phyloP scores from a whole-genome alignment of 2,113 vertebrate species.

The Poeciliopsis occidentalis region DNA sequence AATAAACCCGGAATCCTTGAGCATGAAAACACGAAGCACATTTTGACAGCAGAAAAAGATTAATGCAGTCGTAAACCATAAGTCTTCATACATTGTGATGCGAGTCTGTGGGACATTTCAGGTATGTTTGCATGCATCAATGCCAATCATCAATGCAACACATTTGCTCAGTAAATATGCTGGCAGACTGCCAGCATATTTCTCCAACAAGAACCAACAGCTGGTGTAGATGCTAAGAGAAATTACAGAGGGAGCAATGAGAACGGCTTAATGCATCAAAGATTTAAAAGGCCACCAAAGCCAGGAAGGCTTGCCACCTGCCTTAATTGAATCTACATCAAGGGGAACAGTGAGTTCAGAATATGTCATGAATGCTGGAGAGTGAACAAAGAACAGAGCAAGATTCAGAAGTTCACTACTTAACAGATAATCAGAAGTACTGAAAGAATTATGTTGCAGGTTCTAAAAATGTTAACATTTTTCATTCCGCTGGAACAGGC shows the following conservation, averaged over 20 bases:
- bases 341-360: background rate
- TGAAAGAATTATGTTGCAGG: background rate
- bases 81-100: background rate
- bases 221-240: slow-evolving; percentile 35
- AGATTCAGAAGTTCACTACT: too few relatives aligned
- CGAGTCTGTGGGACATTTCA: slow-evolving; percentile 1
- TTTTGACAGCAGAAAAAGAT: background rate
- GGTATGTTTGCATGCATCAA: background rate
- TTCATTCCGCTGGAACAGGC: background rate
- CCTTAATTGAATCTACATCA: slow-evolving; percentile 21
- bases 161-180: background rate
- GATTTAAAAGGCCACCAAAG: slow-evolving; percentile 61
- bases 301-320: slow-evolving; percentile 2
- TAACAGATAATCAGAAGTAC: background rate
- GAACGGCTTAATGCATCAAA: slow-evolving; percentile 62
- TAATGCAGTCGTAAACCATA: background rate
- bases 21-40: background rate
- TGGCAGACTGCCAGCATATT: background rate
- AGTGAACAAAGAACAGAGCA: background rate
- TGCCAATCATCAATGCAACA: background rate
- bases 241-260: slow-evolving; percentile 37
- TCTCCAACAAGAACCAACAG: slow-evolving; percentile 37
- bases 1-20: background rate
- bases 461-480: background rate
- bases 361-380: background rate